A percentile compares a stretch with the other conserved stretches of the same genome.
Evolutionary conservation across 2,797 vertebrate genomes (phyloP).

Genomic region (Steatocranus sp.): DNA sequence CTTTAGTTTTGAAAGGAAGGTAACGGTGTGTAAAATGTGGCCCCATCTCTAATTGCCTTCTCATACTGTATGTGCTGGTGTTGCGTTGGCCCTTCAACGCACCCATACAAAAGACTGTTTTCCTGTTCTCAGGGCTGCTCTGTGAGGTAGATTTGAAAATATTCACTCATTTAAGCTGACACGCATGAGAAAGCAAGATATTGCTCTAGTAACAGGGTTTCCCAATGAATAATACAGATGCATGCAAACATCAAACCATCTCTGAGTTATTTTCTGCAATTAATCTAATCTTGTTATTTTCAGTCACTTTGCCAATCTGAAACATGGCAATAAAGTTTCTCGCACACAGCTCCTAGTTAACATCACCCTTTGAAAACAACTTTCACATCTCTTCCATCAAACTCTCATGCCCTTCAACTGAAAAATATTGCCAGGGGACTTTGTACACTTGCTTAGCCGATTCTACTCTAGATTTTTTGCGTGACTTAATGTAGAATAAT

Average conservation of each 20-base stretch:
- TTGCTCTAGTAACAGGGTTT: conserved; percentile 60
- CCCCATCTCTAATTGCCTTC: conserved; percentile 69
- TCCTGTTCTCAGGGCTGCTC: conserved; percentile 42
- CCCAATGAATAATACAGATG: conserved; percentile 55
- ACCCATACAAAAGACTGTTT: conserved; percentile 39
- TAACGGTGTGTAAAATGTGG: conserved; percentile 64
- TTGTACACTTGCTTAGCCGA: conserved; percentile 60
- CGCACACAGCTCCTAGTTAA: conserved; percentile 37
- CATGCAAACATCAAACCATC: conserved; percentile 69
- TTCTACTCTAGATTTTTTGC: conserved; percentile 59
- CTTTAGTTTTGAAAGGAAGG: conserved; percentile 60
- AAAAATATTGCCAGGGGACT: conserved; percentile 42
- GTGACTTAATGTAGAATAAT: conserved; percentile 45
- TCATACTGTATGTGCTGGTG: conserved; percentile 42
- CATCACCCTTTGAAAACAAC: conserved; percentile 18
- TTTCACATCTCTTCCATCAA: conserved; percentile 43
- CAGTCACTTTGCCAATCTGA: conserved; percentile 48
- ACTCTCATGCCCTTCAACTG: conserved; percentile 32
- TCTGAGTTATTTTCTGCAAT: conserved; percentile 75
- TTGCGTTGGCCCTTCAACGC: conserved; percentile 38
- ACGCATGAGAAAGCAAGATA: conserved; percentile 64
- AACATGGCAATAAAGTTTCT: conserved; percentile 51
- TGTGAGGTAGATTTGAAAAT: conserved; percentile 66
- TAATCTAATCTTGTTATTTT: conserved; percentile 70
- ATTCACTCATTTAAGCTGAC: conserved; percentile 69